Conservation (phyloP, 35 echinoderm and acorn worm genomes). For the Lytechinus pictus region DNA sequence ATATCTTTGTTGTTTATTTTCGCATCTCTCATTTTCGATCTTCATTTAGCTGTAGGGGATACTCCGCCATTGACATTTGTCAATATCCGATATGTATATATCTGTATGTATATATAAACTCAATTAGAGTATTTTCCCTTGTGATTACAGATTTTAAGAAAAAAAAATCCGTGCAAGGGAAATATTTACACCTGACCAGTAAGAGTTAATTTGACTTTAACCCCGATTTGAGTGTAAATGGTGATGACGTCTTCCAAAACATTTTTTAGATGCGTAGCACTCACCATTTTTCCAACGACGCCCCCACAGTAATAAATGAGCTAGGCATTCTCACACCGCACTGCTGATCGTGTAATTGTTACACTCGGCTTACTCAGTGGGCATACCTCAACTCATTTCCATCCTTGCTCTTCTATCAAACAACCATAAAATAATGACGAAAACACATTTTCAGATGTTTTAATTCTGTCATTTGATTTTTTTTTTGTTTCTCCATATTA, state of each 20-base stretch:
- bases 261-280: neutral
- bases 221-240: neutral
- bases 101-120: no score
- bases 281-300: slow-evolving; percentile 6
- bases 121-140: no score
- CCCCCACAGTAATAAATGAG: slow-evolving; percentile 50
- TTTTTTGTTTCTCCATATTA: neutral
- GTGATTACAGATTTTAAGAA: no score
- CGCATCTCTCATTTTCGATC: no score
- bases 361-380: neutral
- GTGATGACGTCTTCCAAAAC: neutral
- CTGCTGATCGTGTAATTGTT: slow-evolving; percentile 39
- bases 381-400: neutral
- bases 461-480: neutral
- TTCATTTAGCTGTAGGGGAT: no score
- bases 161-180: neutral
- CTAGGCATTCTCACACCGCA: slow-evolving; percentile 27
- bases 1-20: no score
- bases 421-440: neutral
- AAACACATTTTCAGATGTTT: neutral
- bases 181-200: neutral
- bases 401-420: neutral
- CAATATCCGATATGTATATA: no score
- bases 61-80: no score
- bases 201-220: neutral